Percentiles rank a stretch among this genome's conserved stretches.
phyloP scores from a whole-genome alignment of 37 sponge, comb jelly and placozoan species.

The Haliclona indistincta region DNA sequence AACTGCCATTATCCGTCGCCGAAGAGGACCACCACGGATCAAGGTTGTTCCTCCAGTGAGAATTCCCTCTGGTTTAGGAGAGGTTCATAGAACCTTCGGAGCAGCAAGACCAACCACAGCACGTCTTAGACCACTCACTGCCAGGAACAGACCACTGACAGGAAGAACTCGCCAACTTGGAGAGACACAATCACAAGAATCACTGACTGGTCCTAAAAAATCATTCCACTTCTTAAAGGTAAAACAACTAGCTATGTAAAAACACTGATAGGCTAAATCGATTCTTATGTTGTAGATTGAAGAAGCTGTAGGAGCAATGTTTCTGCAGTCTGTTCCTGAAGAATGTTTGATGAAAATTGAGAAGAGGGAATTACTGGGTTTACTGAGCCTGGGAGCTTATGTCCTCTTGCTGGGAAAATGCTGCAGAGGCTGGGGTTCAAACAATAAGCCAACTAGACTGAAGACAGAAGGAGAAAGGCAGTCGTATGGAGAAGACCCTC shows the following conservation, averaged over 20 bases:
- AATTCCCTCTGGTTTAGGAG: constrained; percentile 67
- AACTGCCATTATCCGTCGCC: constrained; percentile 55
- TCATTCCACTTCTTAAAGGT: constrained; percentile 70
- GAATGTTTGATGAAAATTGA: constrained; percentile 7
- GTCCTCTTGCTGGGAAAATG: constrained; percentile 71
- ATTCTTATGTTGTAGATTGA: constrained; percentile 47
- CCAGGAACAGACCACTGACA: constrained; percentile 39
- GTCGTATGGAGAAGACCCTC: background rate
- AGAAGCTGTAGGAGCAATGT: constrained; percentile 36
- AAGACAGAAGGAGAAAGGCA: background rate
- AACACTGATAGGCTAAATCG: background rate
- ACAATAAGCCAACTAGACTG: background rate
- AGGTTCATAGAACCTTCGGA: background rate
- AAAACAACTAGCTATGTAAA: background rate
- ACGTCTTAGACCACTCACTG: constrained; percentile 66
- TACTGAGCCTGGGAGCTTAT: constrained; percentile 46
- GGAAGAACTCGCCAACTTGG: constrained; percentile 10
- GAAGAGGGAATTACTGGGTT: constrained; percentile 23
- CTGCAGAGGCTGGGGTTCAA: constrained; percentile 78
- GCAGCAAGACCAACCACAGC: constrained; percentile 58
- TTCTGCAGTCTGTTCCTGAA: constrained; percentile 33
- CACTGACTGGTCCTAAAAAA: constrained; percentile 44
- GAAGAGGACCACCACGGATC: constrained; percentile 52
- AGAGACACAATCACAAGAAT: constrained; percentile 8
- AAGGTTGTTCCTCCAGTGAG: constrained; percentile 77